A percentile compares a stretch with the other conserved stretches of the same genome.
Conservation (phyloP, 23 tunicate genomes). For the Trididemnum clinides region DNA sequence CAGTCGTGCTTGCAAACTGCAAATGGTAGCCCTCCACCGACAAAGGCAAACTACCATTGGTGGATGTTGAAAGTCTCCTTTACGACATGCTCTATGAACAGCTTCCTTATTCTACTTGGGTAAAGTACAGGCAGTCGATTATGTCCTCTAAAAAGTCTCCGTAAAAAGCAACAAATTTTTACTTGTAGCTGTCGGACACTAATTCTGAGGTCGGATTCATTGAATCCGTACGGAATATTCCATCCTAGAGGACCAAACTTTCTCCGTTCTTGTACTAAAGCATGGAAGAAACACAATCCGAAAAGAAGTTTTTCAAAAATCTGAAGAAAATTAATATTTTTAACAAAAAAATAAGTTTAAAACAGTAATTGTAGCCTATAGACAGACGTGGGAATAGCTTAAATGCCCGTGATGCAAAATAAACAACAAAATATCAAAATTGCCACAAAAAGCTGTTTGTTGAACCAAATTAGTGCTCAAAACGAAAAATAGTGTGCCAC, state of each 20-base stretch:
- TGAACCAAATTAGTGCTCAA: too few species aligned
- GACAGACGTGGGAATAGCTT: too few species aligned
- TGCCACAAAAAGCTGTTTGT: background rate
- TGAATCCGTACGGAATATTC: constrained; percentile 99
- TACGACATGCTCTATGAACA: too few species aligned
- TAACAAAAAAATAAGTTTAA: background rate
- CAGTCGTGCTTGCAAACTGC: too few species aligned
- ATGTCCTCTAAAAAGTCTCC: background rate
- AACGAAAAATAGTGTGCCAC: too few species aligned
- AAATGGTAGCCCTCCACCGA: too few species aligned
- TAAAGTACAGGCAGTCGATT: too few species aligned
- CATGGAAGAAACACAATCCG: constrained; percentile 98
- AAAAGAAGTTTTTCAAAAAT: constrained; percentile 88
- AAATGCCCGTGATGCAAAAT: too few species aligned
- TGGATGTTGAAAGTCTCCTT: too few species aligned
- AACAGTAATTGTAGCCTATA: background rate
- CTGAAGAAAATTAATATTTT: constrained; percentile 27
- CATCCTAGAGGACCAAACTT: constrained; percentile 99
- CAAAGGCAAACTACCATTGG: too few species aligned
- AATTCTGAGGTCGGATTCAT: constrained; percentile 96
- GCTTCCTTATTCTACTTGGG: too few species aligned
- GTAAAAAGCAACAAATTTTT: background rate
- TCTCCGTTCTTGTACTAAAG: constrained; percentile 92
- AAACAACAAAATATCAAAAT: too few species aligned
- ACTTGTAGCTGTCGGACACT: constrained; percentile 96